These are phyloP conservation scores for Teleogryllus occipitalis DNA, from an alignment of 1,140 invertebrate species.

Conservation along the genomic window DNA sequence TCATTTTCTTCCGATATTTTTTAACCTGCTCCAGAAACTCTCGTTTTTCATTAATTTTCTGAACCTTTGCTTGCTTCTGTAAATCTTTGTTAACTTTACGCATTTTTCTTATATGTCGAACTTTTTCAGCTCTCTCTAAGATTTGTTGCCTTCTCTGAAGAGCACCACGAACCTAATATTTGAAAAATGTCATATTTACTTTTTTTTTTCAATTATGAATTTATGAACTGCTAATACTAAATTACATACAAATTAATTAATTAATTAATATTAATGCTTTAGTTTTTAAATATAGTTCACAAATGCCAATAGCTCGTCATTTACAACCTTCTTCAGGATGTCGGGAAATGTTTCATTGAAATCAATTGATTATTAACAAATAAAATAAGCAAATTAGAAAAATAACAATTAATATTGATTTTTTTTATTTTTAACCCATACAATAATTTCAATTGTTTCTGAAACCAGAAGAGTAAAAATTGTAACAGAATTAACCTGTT, in stretches of 20 bases:
- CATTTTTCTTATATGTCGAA: conserved; percentile 78
- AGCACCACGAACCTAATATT: conserved; percentile 59
- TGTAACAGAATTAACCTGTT: no score
- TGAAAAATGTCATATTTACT: background rate
- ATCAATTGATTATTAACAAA: no score
- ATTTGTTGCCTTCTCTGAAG: conserved; percentile 75
- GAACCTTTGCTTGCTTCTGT: conserved; percentile 72
- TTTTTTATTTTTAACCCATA: no score
- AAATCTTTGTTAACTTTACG: conserved; percentile 89
- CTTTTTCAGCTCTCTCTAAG: conserved; percentile 78
- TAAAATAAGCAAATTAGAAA: no score
- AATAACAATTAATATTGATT: no score
- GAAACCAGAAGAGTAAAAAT: no score
- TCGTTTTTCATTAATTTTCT: conserved; percentile 59
- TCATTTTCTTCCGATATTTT: conserved; percentile 73
- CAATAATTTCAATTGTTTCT: no score
- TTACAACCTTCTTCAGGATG: no score
- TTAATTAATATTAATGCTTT: no score
- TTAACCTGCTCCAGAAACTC: conserved; percentile 78
- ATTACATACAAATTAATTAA: background rate
- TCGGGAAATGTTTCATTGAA: no score
- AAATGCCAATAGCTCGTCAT: no score
- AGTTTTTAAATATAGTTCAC: no score
- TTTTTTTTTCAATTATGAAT: background rate
- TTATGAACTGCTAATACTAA: background rate